Evolutionary conservation across 2,888 invertebrate genomes (phyloP), one percentile per base, ranked within the genome.

Genomic region (Clostera curtula): DNA sequence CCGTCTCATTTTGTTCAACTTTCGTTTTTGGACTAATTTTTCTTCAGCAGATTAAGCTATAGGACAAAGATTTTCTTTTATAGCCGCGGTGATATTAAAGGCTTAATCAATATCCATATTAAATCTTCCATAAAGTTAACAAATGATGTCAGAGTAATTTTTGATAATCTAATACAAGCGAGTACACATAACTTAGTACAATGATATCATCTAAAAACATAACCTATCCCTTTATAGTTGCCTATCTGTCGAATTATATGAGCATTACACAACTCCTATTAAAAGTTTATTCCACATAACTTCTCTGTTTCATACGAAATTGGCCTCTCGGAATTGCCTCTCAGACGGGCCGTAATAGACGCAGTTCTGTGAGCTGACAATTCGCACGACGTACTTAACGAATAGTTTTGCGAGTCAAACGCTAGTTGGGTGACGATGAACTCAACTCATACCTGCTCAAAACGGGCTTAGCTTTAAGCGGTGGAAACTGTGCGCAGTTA

Each of bases 321-420:
- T 36, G 29, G 22, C 20, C 11, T 29, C 29, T 15, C 19, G 15
- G 28, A 37, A 47, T 34, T 50, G 35, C 35, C 37, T 39, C 33
- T 38, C 36, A 36, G 49, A 24, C 30, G 22, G 28, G 7, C 23
- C 19, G 31, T 41, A 38, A 43, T 43, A 43, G 33, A 27, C 29
- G 34, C 43, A 34, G 37, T 50, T 40, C 40, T 31, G 31, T 19
- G 23, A 12, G 18, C 39, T 44, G 37, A 40, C 41, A 39, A 49
- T 50, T 29, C 39, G 27, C 27, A 23, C 35, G 41, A 41, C 34
- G 49, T 43, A 51, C 43, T 43, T 49, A 43, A 35, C 37, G 35
- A 51, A 51, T 50, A 49, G 52, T 51, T 51, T 36, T 18, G 29
- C 4, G 41, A 48, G 18, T 48, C 49, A 40, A 40, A 45, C 36